phyloP scores from a whole-genome alignment of 2,113 vertebrate genomes.

The Saccopteryx bilineata region DNA sequence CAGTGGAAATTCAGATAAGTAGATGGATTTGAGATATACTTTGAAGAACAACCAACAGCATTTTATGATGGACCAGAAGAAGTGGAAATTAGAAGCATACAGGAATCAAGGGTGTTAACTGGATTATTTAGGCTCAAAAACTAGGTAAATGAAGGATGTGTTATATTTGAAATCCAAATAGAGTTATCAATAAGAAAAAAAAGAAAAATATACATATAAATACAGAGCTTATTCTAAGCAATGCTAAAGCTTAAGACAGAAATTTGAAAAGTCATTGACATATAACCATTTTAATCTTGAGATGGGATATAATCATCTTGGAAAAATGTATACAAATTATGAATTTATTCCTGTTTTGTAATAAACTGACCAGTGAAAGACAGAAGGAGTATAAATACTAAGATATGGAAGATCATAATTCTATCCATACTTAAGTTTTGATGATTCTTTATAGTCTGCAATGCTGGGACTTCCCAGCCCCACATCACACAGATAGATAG shows the following conservation, averaged over 20 bases:
- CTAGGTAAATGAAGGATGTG: neutral
- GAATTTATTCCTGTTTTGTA: neutral
- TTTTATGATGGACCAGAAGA: slow-evolving; percentile 8
- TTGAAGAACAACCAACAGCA: neutral
- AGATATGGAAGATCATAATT: neutral
- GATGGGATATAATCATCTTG: neutral
- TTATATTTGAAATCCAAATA: neutral
- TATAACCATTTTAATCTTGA: neutral
- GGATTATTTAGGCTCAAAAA: neutral
- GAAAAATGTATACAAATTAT: neutral
- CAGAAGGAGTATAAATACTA: neutral
- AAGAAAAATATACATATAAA: neutral
- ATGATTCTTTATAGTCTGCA: neutral
- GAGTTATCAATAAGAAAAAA: neutral
- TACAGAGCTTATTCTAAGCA: neutral
- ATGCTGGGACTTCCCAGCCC: neutral
- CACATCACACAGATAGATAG: neutral
- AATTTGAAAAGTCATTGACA: neutral
- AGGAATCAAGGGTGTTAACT: neutral
- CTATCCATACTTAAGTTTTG: neutral
- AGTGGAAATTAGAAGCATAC: neutral
- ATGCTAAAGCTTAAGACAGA: neutral
- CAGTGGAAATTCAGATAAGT: neutral
- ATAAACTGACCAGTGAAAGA: neutral
- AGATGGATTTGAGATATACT: neutral